phyloP scores from a whole-genome alignment of 1,140 invertebrate genomes.

The Campoletis sonorensis region DNA sequence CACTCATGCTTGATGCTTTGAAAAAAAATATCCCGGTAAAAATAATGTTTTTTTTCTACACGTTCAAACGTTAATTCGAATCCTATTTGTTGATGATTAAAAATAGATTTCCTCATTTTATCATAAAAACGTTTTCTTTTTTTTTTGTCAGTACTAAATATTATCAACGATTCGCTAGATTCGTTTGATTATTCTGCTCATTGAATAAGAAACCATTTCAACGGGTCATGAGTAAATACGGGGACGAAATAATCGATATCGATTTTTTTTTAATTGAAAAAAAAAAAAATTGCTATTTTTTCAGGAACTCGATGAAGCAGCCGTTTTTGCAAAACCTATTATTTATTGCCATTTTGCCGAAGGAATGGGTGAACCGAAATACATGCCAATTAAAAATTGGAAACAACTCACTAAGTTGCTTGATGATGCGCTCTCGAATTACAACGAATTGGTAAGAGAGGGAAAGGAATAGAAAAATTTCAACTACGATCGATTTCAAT shows the following conservation, averaged over 20 bases:
- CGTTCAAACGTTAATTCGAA: background rate
- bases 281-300: conserved; percentile 47
- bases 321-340: conserved; percentile 83
- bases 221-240: too few species aligned
- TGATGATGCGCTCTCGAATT: conserved; percentile 88
- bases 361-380: conserved; percentile 94
- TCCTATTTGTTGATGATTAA: too few species aligned
- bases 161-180: too few species aligned
- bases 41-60: conserved; percentile 25
- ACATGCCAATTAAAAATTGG: conserved; percentile 88
- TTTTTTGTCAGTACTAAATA: too few species aligned
- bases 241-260: background rate
- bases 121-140: too few species aligned
- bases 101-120: too few species aligned
- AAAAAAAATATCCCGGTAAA: conserved; percentile 90
- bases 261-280: conserved; percentile 13
- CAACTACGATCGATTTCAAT: background rate
- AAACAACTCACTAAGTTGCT: conserved; percentile 85
- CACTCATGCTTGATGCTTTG: conserved; percentile 85
- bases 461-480: background rate
- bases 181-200: too few species aligned
- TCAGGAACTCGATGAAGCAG: conserved; percentile 81
- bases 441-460: conserved; percentile 83
- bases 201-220: too few species aligned
- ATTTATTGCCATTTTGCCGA: conserved; percentile 95